A percentile compares a stretch with the other conserved stretches of the same genome.
Conservation (phyloP, 2,113 vertebrate genomes). For the Vimba vimba region DNA sequence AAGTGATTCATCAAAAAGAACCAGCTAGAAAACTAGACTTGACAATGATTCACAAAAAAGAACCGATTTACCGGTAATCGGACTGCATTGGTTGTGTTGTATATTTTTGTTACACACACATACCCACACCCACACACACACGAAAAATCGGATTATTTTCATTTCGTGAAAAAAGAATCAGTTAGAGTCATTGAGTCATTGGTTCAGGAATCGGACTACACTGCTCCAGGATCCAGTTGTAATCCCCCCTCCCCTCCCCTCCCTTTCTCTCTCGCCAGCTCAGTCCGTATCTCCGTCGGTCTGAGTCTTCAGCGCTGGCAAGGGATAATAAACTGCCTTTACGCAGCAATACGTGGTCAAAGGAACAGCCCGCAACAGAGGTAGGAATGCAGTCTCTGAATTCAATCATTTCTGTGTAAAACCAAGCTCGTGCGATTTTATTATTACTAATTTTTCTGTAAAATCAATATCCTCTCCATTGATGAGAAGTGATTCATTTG, state of each 20-base stretch:
- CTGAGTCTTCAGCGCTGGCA: constrained; percentile 62
- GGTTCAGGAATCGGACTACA: background rate
- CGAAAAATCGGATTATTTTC: too few species aligned
- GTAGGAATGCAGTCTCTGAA: constrained; percentile 33
- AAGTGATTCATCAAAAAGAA: background rate
- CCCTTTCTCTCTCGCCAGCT: constrained; percentile 12
- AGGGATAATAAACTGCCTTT: constrained; percentile 56
- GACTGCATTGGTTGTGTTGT: background rate
- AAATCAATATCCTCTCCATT: background rate
- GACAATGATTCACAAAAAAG: background rate
- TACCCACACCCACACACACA: too few species aligned
- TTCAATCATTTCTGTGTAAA: background rate
- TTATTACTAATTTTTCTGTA: background rate
- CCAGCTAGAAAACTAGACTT: background rate
- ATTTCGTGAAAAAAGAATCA: background rate
- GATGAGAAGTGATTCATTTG: constrained; percentile 21
- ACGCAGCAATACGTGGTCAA: constrained; percentile 54
- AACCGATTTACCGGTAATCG: background rate
- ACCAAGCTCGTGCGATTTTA: background rate
- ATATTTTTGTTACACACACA: background rate
- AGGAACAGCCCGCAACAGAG: constrained; percentile 40
- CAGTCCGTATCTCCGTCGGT: constrained; percentile 56
- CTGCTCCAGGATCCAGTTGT: background rate
- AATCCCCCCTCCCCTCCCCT: background rate
- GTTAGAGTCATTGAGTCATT: background rate